phyloP scores from a whole-genome alignment of 1,140 invertebrate species.

The Zaprionus africanus region DNA sequence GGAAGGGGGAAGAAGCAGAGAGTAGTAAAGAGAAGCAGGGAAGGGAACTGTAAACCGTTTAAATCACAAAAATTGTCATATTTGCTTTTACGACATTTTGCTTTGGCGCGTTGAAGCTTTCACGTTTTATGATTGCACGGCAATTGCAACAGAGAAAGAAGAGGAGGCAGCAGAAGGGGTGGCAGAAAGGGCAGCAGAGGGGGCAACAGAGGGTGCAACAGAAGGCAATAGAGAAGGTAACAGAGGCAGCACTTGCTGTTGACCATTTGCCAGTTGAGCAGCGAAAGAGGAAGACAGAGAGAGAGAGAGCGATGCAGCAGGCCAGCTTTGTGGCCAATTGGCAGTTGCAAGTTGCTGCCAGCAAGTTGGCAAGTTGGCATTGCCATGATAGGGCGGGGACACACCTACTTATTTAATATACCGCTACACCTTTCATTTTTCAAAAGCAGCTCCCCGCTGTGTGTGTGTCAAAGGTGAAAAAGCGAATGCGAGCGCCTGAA shows the following conservation, averaged over 20 bases:
- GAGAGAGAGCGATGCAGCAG: neutral
- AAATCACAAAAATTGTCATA: conserved; percentile 70
- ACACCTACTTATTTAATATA: conserved; percentile 81
- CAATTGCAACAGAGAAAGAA: conserved; percentile 19
- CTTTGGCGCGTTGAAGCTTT: conserved; percentile 53
- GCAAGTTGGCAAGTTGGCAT: conserved; percentile 29
- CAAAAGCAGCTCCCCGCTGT: conserved; percentile 28
- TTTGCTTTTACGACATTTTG: conserved; percentile 67
- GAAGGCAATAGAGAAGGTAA: no score
- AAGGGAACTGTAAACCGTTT: conserved; percentile 49
- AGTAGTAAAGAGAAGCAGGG: neutral
- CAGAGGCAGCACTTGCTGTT: neutral
- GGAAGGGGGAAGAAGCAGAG: neutral
- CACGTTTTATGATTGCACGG: conserved; percentile 61
- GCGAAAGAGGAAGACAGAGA: neutral
- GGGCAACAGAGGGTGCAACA: no score
- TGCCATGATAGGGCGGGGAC: conserved; percentile 40
- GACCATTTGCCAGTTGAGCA: conserved; percentile 16
- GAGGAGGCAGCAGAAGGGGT: no score
- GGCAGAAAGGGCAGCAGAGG: neutral
- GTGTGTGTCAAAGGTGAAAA: conserved; percentile 72
- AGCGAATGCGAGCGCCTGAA: conserved; percentile 48
- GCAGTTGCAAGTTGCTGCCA: conserved; percentile 8
- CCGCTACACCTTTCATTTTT: conserved; percentile 76
- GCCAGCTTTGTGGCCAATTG: conserved; percentile 11